These are phyloP conservation scores for Macrotus californicus DNA, from an alignment of 2,113 vertebrate species.

Conservation along the genomic window DNA sequence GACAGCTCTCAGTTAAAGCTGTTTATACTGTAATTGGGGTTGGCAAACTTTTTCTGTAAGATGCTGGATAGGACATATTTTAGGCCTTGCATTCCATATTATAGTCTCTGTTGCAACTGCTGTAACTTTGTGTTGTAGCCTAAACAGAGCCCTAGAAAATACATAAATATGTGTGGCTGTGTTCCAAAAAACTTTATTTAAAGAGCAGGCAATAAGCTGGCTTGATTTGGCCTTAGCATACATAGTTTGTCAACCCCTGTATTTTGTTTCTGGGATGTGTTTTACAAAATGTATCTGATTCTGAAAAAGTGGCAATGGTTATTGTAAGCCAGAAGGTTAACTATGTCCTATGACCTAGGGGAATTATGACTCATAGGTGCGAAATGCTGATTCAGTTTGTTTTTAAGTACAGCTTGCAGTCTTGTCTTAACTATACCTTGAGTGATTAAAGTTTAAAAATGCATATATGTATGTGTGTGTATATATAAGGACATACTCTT, in stretches of 20 bases:
- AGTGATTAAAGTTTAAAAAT: constrained; percentile 10
- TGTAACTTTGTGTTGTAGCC: background rate
- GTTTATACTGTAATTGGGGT: background rate
- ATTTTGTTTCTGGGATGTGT: background rate
- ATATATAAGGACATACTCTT: background rate
- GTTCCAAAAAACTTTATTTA: background rate
- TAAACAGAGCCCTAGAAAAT: background rate
- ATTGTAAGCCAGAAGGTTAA: background rate
- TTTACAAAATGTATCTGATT: constrained; percentile 15
- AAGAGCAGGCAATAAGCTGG: background rate
- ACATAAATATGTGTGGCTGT: background rate
- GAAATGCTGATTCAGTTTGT: background rate
- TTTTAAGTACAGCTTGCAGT: background rate
- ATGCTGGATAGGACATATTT: background rate
- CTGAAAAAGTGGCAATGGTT: background rate
- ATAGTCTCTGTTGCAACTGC: background rate
- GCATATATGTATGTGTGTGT: background rate
- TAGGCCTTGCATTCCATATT: background rate
- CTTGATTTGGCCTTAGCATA: background rate
- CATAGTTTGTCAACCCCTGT: background rate
- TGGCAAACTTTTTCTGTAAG: constrained; percentile 6
- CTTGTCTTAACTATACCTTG: background rate
- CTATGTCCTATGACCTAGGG: background rate
- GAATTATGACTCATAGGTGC: background rate
- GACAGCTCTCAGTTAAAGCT: background rate